Conservation (phyloP, 2,888 invertebrate genomes). For the Athetis lepigone region DNA sequence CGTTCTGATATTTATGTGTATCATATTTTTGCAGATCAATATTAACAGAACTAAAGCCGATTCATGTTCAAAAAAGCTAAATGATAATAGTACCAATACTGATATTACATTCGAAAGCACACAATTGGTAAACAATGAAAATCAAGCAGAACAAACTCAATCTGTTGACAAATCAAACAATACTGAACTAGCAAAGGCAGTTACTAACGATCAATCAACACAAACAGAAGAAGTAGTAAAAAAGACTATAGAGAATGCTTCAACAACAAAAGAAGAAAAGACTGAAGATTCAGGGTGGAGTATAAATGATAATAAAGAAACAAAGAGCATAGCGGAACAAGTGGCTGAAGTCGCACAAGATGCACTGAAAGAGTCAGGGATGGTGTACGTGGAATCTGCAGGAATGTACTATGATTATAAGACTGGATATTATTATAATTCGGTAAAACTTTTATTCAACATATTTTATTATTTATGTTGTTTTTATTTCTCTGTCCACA, state of each 20-base stretch:
- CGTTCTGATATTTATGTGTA: no score
- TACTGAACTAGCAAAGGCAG: conserved; percentile 5
- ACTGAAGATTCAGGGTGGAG: conserved; percentile 72
- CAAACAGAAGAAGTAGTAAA: conserved; percentile 66
- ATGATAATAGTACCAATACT: conserved; percentile 5
- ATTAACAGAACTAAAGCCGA: conserved; percentile 21
- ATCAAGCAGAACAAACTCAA: background rate
- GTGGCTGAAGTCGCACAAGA: conserved; percentile 94
- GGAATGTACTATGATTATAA: conserved; percentile 97
- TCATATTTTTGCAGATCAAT: conserved; percentile 33
- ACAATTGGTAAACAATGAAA: background rate
- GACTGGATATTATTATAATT: conserved; percentile 97
- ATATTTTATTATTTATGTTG: no score
- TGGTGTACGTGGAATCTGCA: conserved; percentile 96
- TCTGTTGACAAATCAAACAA: conserved; percentile 2
- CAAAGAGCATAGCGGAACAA: conserved; percentile 92
- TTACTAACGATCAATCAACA: conserved; percentile 57
- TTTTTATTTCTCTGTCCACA: background rate
- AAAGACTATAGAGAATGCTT: background rate
- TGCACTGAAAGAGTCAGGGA: conserved; percentile 93
- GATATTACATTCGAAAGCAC: conserved; percentile 2
- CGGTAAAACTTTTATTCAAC: conserved; percentile 92
- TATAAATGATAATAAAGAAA: conserved; percentile 66
- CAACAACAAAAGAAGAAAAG: conserved; percentile 32
- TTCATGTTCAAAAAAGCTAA: conserved; percentile 39